phyloP scores from a whole-genome alignment of 2,113 vertebrate genomes.

The Lichenostomus cassidix region DNA sequence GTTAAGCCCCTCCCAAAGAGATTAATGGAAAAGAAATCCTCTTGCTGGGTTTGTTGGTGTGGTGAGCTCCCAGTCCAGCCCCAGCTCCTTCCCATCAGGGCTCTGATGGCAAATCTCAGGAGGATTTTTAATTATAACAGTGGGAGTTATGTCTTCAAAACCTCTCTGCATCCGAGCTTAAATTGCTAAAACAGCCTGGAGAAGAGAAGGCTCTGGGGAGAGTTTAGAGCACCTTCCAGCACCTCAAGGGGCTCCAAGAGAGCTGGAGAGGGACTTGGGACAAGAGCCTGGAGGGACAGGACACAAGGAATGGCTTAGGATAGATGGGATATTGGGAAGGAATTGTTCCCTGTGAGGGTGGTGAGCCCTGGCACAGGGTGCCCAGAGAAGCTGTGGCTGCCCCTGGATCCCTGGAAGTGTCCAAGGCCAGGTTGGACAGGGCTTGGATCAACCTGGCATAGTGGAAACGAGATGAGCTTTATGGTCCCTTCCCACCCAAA shows the following conservation, averaged over 20 bases:
- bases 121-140: background rate
- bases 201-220: background rate
- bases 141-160: background rate
- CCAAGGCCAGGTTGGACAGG: rapidly evolving
- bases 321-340: background rate
- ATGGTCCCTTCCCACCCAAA: background rate
- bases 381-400: background rate
- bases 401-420: background rate
- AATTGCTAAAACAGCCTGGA: background rate
- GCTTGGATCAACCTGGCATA: rapidly evolving
- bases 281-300: background rate
- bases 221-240: background rate
- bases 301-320: background rate
- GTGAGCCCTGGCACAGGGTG: background rate
- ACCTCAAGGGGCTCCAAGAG: background rate
- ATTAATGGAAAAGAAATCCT: background rate
- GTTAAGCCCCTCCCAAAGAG: background rate
- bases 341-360: background rate
- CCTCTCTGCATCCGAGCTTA: background rate
- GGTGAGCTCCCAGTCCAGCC: background rate
- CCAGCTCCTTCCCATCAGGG: background rate
- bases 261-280: background rate
- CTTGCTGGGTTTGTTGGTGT: background rate
- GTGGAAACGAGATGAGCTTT: background rate
- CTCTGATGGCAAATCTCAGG: background rate